These are phyloP conservation scores for Ciconia stormi DNA, from an alignment of 2,113 vertebrate species.

Conservation along the genomic window DNA sequence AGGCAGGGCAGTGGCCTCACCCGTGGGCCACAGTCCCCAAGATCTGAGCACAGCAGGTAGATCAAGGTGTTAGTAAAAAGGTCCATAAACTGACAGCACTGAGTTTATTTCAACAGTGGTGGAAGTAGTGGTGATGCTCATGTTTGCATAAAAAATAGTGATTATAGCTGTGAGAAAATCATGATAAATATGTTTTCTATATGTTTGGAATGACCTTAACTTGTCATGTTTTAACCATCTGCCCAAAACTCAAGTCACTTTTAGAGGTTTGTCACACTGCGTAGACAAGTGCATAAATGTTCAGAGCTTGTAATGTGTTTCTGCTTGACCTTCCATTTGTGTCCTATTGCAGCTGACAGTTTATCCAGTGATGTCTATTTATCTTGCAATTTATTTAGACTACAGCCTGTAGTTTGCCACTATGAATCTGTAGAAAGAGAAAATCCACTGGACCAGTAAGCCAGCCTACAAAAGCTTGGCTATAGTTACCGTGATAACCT, in stretches of 20 bases:
- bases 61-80: neutral
- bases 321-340: neutral
- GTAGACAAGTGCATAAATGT: rapidly evolving
- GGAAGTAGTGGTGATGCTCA: neutral
- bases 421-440: neutral
- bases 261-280: neutral
- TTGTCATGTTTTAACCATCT: neutral
- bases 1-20: neutral
- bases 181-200: neutral
- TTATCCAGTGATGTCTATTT: neutral
- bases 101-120: neutral
- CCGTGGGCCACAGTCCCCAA: rapidly evolving
- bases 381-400: neutral
- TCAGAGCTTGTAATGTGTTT: neutral
- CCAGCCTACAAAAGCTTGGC: neutral
- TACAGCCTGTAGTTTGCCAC: neutral
- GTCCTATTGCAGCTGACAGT: neutral
- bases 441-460: neutral
- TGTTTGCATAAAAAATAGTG: neutral
- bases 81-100: neutral
- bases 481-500: neutral
- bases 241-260: neutral
- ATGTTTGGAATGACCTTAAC: neutral
- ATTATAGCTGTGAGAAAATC: neutral
- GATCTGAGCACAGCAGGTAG: neutral